Percentiles rank a stretch among this genome's conserved stretches.
Conservation (phyloP, 2,797 vertebrate genomes). For the Odontamblyopus rebecca region DNA sequence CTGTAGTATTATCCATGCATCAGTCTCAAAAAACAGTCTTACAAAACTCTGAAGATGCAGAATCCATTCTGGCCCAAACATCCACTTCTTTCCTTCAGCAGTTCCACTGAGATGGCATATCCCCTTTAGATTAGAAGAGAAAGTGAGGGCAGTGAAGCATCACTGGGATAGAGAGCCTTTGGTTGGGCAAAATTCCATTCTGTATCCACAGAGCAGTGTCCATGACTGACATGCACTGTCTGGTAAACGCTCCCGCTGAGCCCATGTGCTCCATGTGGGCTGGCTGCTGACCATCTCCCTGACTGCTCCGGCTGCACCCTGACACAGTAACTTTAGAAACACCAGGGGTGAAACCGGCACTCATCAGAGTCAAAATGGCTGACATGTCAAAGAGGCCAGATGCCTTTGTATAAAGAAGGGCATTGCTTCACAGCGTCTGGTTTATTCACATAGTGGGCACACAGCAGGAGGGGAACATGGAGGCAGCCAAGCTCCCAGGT, state of each 20-base stretch:
- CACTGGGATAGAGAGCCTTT: constrained; percentile 60
- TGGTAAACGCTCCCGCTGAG: constrained; percentile 68
- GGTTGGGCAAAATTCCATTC: constrained; percentile 70
- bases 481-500: constrained; percentile 78
- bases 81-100: constrained; percentile 43
- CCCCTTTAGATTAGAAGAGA: constrained; percentile 61
- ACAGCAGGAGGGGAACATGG: constrained; percentile 58
- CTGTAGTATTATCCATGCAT: background rate
- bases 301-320: constrained; percentile 33
- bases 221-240: constrained; percentile 71
- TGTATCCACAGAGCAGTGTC: constrained; percentile 63
- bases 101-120: constrained; percentile 35
- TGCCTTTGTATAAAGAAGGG: constrained; percentile 67
- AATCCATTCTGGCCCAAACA: constrained; percentile 51
- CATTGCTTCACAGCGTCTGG: constrained; percentile 57
- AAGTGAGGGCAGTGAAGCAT: constrained; percentile 68
- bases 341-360: constrained; percentile 46
- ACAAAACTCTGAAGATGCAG: constrained; percentile 12
- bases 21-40: background rate
- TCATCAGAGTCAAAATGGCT: constrained; percentile 63
- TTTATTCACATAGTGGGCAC: constrained; percentile 56
- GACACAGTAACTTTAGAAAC: constrained; percentile 51
- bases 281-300: constrained; percentile 65
- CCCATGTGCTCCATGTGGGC: constrained; percentile 71
- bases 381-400: constrained; percentile 74